Conservation (phyloP, 37 sponge, comb jelly and placozoan species). For the Ephydatia muelleri region DNA sequence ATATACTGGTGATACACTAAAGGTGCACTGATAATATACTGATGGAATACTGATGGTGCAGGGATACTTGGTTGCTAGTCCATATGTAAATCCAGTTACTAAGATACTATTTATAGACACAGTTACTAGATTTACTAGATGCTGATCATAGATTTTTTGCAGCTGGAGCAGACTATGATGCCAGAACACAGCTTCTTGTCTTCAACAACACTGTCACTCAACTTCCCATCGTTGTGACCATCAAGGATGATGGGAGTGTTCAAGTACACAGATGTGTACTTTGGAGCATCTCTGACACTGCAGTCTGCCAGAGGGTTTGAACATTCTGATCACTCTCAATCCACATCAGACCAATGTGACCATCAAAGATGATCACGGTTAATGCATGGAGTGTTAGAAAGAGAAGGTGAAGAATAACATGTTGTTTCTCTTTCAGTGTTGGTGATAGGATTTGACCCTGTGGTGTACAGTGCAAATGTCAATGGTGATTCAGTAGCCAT, state of each 20-base stretch:
- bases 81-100: no score
- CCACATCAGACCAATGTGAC: neutral
- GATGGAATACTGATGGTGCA: no score
- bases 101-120: no score
- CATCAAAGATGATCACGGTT: neutral
- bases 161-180: neutral
- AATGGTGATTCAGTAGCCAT: neutral
- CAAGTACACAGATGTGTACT: neutral
- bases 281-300: slow-evolving; percentile 1
- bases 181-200: neutral
- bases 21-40: no score
- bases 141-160: neutral
- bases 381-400: neutral
- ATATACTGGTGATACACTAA: no score
- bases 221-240: neutral
- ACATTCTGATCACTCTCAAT: neutral
- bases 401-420: neutral
- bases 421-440: neutral
- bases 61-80: no score
- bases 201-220: neutral
- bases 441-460: neutral
- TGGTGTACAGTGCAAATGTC: neutral
- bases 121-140: no score
- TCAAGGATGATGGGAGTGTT: neutral
- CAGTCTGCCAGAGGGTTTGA: neutral